A percentile compares a stretch with the other conserved stretches of the same genome.
Evolutionary conservation across 2,797 vertebrate species (phyloP).

Genomic region (Lepus townsendii): DNA sequence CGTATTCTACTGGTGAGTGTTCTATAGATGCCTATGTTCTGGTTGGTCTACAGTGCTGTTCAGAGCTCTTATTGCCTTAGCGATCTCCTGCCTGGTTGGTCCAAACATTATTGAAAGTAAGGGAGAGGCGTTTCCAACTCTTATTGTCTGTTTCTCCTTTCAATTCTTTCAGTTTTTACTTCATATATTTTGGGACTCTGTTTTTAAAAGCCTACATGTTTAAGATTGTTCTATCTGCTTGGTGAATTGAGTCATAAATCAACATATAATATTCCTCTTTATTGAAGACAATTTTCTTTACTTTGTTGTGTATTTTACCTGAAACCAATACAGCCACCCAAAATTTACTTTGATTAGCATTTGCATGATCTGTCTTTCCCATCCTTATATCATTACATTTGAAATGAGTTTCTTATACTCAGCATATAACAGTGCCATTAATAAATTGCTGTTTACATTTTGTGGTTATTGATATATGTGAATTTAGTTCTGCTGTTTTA

Average conservation of each 20-base stretch:
- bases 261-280: not conserved
- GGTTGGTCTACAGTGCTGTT: no score
- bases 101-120: no score
- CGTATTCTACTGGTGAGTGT: no score
- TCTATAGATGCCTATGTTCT: no score
- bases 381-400: not conserved
- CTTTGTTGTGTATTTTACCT: not conserved
- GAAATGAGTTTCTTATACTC: not conserved
- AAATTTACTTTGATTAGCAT: not conserved
- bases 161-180: not conserved
- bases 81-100: no score
- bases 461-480: not conserved
- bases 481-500: not conserved
- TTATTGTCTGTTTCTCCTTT: not conserved
- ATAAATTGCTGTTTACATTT: no score
- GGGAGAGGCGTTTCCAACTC: no score
- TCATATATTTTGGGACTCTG: not conserved
- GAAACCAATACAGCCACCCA: not conserved
- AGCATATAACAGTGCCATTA: not conserved
- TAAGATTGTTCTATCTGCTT: not conserved
- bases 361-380: not conserved
- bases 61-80: no score
- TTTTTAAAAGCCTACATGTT: not conserved
- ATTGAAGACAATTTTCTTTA: not conserved
- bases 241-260: not conserved